phyloP scores from a whole-genome alignment of 2,797 vertebrate species.

The Myiotriccus ornatus region DNA sequence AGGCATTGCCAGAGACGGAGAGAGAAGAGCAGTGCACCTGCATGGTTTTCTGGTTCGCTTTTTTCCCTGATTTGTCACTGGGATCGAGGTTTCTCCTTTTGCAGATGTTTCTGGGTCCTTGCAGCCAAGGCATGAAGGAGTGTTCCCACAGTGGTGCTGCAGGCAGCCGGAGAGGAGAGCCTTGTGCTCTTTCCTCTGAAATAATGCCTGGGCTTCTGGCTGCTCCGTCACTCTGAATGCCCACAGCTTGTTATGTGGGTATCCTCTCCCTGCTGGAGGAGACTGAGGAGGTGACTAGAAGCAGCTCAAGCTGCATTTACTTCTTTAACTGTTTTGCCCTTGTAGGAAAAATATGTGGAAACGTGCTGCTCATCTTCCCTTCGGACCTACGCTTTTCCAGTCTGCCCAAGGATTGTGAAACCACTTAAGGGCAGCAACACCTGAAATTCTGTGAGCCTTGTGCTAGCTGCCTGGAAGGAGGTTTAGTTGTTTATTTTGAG shows the following conservation, averaged over 20 bases:
- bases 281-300: neutral
- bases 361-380: neutral
- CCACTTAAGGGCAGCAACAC: neutral
- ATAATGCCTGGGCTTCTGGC: accelerated
- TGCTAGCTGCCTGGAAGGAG: neutral
- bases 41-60: neutral
- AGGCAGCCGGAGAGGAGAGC: neutral
- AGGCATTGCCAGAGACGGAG: neutral
- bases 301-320: neutral
- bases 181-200: neutral
- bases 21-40: neutral
- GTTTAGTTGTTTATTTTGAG: neutral
- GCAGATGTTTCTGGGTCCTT: neutral
- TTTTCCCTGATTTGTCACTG: neutral
- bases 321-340: neutral
- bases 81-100: neutral
- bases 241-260: neutral
- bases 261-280: neutral
- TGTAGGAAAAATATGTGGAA: neutral
- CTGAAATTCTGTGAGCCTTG: neutral
- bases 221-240: neutral
- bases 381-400: neutral
- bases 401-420: neutral
- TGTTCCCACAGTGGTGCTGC: neutral
- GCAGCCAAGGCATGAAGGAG: neutral